phyloP scores from a whole-genome alignment of 2,113 vertebrate genomes.

The Pachyramphus minor region DNA sequence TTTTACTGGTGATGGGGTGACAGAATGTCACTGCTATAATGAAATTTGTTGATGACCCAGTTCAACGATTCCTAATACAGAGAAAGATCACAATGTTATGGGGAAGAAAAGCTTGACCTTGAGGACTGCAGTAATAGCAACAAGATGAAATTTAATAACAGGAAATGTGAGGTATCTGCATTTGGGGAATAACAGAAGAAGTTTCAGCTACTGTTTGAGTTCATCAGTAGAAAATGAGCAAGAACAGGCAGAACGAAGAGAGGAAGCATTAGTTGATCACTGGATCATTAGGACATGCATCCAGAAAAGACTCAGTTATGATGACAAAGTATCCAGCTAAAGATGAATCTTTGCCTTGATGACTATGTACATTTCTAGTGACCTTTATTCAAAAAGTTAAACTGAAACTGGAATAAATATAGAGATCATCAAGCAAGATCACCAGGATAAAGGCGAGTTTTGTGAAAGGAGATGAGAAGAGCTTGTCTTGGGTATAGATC shows the following conservation, averaged over 20 bases:
- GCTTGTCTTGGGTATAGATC: background rate
- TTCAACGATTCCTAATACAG: background rate
- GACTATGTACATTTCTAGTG: background rate
- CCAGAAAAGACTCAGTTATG: background rate
- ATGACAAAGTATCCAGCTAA: background rate
- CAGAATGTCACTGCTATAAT: background rate
- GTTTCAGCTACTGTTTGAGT: background rate
- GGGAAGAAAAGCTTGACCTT: background rate
- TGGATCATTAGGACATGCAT: background rate
- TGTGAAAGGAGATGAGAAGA: background rate
- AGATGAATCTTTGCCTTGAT: background rate
- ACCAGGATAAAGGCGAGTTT: background rate
- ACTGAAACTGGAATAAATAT: background rate
- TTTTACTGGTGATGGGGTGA: background rate
- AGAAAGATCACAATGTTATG: background rate
- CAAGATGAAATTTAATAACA: constrained; percentile 14
- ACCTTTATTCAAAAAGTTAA: background rate
- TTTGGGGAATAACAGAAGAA: background rate
- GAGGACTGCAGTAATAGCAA: background rate
- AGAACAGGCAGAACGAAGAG: background rate
- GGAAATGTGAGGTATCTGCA: background rate
- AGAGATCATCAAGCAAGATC: background rate
- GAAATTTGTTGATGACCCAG: constrained; percentile 10
- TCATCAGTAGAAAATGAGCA: background rate
- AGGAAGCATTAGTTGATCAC: background rate